phyloP scores from a whole-genome alignment of 2,888 invertebrate species.

The Phortica magna region DNA sequence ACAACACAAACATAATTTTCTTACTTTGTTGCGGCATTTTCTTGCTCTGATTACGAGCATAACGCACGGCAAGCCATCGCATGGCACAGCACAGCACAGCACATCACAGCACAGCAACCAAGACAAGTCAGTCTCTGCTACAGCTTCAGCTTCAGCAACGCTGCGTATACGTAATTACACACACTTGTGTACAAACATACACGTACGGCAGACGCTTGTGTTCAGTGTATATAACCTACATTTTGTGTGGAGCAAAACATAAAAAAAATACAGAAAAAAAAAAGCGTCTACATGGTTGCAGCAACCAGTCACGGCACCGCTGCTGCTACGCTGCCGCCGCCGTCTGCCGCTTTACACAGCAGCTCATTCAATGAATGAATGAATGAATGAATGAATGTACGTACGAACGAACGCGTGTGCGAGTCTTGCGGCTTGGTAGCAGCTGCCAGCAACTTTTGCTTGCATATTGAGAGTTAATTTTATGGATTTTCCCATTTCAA shows the following conservation, averaged over 20 bases:
- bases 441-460: constrained; percentile 41
- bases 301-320: constrained; percentile 34
- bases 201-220: constrained; percentile 9
- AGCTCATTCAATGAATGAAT: constrained; percentile 27
- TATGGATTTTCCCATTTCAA: constrained; percentile 51
- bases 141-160: constrained; percentile 25
- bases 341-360: not conserved
- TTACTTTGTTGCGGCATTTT: constrained; percentile 52
- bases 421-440: constrained; percentile 33
- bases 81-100: not conserved
- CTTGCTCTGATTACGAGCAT: constrained; percentile 32
- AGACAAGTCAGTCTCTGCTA: not conserved
- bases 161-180: constrained; percentile 62
- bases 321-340: constrained; percentile 7
- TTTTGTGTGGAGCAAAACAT: constrained; percentile 39
- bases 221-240: constrained; percentile 53
- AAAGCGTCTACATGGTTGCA: not conserved
- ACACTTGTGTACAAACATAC: constrained; percentile 23
- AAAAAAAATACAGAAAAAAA: not conserved
- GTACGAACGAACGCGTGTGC: constrained; percentile 35
- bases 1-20: constrained; percentile 30
- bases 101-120: not conserved
- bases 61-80: constrained; percentile 6
- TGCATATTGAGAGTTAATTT: constrained; percentile 55
- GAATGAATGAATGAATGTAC: constrained; percentile 41